Base-by-base conservation (phyloP, 2,888 invertebrate species). In the Eristalis intricaria region DNA sequence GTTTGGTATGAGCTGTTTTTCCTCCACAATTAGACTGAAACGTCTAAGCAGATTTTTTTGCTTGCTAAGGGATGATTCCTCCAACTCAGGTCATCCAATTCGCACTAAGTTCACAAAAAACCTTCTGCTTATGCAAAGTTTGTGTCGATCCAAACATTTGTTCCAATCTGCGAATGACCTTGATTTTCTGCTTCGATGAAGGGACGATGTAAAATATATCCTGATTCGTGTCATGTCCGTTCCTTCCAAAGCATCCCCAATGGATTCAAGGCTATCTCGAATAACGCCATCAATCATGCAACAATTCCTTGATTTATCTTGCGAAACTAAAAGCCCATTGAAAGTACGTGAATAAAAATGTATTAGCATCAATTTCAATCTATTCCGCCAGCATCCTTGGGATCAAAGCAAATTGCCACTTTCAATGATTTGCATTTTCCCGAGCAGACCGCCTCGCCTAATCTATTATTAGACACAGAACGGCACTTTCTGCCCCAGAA, bases 381-480 rank as follows among this genome's bases (percentile, higher is more conserved):
- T 35, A n/a, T 40, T 65, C 19, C 11, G 19, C 69, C 22, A 22
- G 56, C 22, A 56, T 70, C 58, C 38, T 60, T 60, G 11, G 35
- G 70, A 38, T 60, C 15, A 71, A 71, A 63, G 29, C 61, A 71
- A 61, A 63, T 71, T 63, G 43, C 29, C 61, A 61, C 61, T 61
- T 61, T 63, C n/a, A 61, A 43, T 43, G 71, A 70, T 70, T 70
- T 70, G 70, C 70, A 70, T 70, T 63, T 71, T 63, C 7, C 22
- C 38, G 4, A 56, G 50, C 56, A 22, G 19, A 58, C 29, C 8
- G 22, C 69, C 13, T 13, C 26, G 2, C 23, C 26, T 60, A n/a
- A n/a, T 29, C 71, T 71, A 71, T 61, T 63, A 29, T 61, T 71
- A 71, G 71, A 61, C 19, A n/a, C 26, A 23, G 11, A 4, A 3